Conservation (phyloP, 2,888 invertebrate genomes). For the Agriotes lineatus region DNA sequence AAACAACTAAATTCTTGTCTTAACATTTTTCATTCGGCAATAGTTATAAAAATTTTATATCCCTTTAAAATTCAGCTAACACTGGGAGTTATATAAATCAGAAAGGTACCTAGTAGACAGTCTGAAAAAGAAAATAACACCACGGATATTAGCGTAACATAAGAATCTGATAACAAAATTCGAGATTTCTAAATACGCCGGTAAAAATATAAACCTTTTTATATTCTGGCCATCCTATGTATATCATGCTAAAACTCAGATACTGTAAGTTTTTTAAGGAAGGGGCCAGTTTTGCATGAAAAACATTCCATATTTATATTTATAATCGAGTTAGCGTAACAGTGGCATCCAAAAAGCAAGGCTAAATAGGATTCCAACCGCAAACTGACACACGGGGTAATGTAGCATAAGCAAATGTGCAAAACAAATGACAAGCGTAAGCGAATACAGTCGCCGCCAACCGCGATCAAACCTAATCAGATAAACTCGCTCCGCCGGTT, state of each 20-base stretch:
- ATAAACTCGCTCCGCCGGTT: conserved; percentile 54
- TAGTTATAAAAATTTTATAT: too few relatives aligned
- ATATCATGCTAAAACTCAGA: not conserved
- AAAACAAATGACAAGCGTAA: conserved; percentile 59
- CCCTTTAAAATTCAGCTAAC: too few relatives aligned
- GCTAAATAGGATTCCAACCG: conserved; percentile 54
- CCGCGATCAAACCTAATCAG: conserved; percentile 58
- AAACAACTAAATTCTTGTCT: too few relatives aligned
- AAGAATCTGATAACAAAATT: not conserved
- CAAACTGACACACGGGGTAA: conserved; percentile 56
- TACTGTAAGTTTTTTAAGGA: not conserved
- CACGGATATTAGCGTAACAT: too few relatives aligned
- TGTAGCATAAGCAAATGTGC: conserved; percentile 58
- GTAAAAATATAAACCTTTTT: too few relatives aligned
- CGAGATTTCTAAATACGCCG: not conserved
- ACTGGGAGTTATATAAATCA: too few relatives aligned
- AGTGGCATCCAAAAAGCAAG: conserved; percentile 27
- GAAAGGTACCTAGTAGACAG: too few relatives aligned
- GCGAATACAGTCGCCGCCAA: conserved; percentile 55
- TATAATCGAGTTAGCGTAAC: conserved; percentile 25
- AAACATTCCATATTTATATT: conserved; percentile 22
- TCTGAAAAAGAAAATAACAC: too few relatives aligned
- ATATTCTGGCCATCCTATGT: too few relatives aligned
- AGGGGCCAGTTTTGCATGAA: not conserved
- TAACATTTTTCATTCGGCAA: too few relatives aligned